Base-by-base conservation (phyloP, 1,140 invertebrate genomes). In the Cydia fagiglandana region DNA sequence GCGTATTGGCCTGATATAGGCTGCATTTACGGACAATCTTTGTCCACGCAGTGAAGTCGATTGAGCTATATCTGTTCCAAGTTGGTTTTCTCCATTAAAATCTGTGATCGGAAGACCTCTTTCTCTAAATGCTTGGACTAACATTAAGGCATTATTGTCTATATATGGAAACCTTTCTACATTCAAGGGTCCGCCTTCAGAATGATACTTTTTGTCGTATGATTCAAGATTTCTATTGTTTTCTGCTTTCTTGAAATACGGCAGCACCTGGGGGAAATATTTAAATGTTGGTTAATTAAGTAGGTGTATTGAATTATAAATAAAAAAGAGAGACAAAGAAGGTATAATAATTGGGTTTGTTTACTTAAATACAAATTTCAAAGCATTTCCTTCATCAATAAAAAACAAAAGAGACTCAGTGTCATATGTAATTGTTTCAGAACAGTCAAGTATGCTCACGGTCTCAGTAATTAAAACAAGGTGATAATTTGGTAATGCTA, bases 221-320 rank as follows among this genome's bases (percentile, higher is more conserved):
- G 87, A 84, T 82, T 92, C 88, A 7, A 88, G 75, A 41, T 93
- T 94, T 80, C 94, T 89, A 82, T 95, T 95, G 78, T 96, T 95
- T 91, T 97, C 95, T 0, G 95, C 95, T 86, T 97, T 97, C 79
- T 95, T 95, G 84, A 98, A 98, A 83, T 97, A 98, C 0, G 95
- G 96, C 1, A 97, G 88, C 0, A 97, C 95, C 93, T 93, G 86
- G 12, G 90, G 86, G 81, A 24, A 61, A 47, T 47, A n/a, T n/a
- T n/a, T n/a, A 73, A 79, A 79, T 50, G 28, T 77, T 61, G 93
- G 38, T 95, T 0, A 91, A n/a, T 53, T 17, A 53, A 53, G 5
- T 53, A n/a, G n/a, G n/a, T n/a, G n/a, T 53, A 17, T 53, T 17
- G 5, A 53, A n/a, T 45, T 1, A 12, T 45, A 45, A 34, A 34